Evolutionary conservation across 1,140 invertebrate genomes (phyloP).

Genomic region (Reticulitermes speratus): DNA sequence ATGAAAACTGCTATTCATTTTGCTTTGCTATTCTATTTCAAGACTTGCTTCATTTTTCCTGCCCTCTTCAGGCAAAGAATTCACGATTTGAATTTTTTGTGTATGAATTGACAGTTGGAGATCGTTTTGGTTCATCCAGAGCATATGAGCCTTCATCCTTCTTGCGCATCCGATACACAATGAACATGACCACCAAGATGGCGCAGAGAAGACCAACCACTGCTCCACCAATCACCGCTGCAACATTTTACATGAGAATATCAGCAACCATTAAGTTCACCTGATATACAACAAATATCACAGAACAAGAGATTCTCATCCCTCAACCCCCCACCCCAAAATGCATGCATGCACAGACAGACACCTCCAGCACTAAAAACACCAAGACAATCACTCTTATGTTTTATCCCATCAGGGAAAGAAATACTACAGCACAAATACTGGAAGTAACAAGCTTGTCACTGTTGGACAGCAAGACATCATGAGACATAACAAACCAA

Average conservation of each 20-base stretch:
- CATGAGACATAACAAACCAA: no score
- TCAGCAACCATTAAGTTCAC: no score
- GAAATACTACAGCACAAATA: no score
- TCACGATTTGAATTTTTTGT: slow-evolving; percentile 88
- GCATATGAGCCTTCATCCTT: slow-evolving; percentile 99
- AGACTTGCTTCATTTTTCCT: slow-evolving; percentile 11
- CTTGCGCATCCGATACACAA: slow-evolving; percentile 98
- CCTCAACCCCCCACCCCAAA: no score
- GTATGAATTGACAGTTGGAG: slow-evolving; percentile 86
- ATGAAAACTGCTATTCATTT: not conserved
- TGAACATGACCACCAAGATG: slow-evolving; percentile 98
- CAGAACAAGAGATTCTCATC: no score
- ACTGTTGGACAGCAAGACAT: no score
- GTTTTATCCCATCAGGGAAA: no score
- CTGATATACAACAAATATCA: no score
- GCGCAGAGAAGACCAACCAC: slow-evolving; percentile 96
- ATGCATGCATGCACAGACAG: no score
- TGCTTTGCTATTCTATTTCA: slow-evolving; percentile 18
- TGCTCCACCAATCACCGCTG: slow-evolving; percentile 97
- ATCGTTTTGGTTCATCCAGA: slow-evolving; percentile 93
- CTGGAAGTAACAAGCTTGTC: no score
- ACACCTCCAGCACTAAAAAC: no score
- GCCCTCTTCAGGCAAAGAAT: slow-evolving; percentile 85
- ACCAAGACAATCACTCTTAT: no score
- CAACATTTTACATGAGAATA: slow-evolving; percentile 43